Percentiles rank a stretch among this genome's conserved stretches.
These are phyloP conservation scores for Caenorhabditis latens DNA, from an alignment of 1,140 invertebrate genomes.

Conservation along the genomic window DNA sequence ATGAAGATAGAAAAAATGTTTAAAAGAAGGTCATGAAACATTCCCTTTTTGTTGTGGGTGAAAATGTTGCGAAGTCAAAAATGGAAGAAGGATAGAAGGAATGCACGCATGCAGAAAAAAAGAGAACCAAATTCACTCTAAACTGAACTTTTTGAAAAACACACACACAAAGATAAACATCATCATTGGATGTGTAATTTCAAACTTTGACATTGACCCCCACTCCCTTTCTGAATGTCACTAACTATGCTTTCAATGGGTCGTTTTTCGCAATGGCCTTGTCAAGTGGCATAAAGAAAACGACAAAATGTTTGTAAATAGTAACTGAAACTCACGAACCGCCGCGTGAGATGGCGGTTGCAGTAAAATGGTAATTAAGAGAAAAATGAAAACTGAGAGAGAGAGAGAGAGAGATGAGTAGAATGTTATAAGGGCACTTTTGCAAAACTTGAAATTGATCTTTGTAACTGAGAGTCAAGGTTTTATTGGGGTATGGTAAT, in stretches of 20 bases:
- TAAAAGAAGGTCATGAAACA: constrained; percentile 30
- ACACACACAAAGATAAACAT: constrained; percentile 18
- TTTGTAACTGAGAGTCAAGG: too few species aligned
- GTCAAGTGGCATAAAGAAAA: not conserved
- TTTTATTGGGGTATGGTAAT: too few species aligned
- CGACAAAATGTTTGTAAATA: not conserved
- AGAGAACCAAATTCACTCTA: not conserved
- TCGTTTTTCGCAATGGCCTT: not conserved
- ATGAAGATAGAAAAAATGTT: not conserved
- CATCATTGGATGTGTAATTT: constrained; percentile 1
- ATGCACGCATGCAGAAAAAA: constrained; percentile 5
- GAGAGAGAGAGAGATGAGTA: too few species aligned
- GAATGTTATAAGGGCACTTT: too few species aligned
- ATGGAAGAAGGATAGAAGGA: not conserved
- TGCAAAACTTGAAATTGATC: too few species aligned
- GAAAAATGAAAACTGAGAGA: too few species aligned
- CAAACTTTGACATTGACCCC: constrained; percentile 19
- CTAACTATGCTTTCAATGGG: not conserved
- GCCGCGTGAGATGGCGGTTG: too few species aligned
- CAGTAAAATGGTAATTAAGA: too few species aligned
- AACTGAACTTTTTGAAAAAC: constrained; percentile 21
- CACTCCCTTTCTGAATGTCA: not conserved
- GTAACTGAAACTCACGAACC: not conserved
- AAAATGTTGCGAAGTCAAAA: constrained; percentile 27
- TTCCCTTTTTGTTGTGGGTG: not conserved